Base-by-base conservation (phyloP, 2,113 vertebrate species). In the Hippopotamus amphibius region DNA sequence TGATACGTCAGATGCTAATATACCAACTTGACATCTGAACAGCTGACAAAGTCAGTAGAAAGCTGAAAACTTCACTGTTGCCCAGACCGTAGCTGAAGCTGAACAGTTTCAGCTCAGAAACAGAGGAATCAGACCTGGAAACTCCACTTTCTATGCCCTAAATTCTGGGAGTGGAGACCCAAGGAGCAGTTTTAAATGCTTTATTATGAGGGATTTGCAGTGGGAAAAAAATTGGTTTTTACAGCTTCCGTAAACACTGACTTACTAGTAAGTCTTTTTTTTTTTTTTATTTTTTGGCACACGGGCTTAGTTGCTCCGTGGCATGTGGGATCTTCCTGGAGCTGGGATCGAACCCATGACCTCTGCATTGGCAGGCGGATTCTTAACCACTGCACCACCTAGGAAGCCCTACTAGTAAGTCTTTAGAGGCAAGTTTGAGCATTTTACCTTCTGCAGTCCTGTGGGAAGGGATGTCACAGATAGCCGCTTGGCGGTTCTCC, bases 381-480 rank as follows among this genome's bases (percentile, higher is more conserved):
- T n/a, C n/a, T n/a, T n/a, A n/a, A n/a, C n/a, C n/a, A n/a, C n/a
- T n/a, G n/a, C n/a, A n/a, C n/a, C n/a, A n/a, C n/a, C n/a, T n/a
- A n/a, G n/a, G n/a, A n/a, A n/a, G n/a, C n/a, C n/a, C n/a, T 37
- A 0, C 5, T 0, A 15, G 2, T 33, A 41, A 53, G 22, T 72
- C 63, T 74, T 57, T 14, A 59, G 43, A 65, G 16, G 11, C 30
- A 14, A 59, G 3, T 61, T 48, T 48, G 37, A 33, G 24, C 10
- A 5, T 26, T 43, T 69, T 97, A 98, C 98, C 98, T 98, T 98
- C 71, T 96, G 97, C 24, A 96, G 80, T 17, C 96, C 97, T 21
- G 96, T 72, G 14, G 97, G 98, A 37, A 98, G 85, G 7, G 98
- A 98, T 0, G 97, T 97, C 84, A 98, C 96, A 21, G 97, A 98